Evolutionary conservation across 2,888 invertebrate species (phyloP).

Genomic region (Melinopterus prodromus): DNA sequence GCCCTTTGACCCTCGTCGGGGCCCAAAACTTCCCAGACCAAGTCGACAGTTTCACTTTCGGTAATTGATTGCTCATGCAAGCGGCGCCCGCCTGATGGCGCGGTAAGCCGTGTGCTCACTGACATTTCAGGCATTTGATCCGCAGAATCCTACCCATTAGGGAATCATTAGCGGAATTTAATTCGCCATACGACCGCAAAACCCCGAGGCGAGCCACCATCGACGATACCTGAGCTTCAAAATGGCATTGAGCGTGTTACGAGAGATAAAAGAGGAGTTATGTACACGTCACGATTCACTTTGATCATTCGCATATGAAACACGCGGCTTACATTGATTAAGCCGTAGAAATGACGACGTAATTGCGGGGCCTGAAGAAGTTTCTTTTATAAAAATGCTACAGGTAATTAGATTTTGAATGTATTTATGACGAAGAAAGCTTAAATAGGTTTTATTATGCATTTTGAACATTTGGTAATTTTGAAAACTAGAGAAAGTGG

Average conservation of each 20-base stretch:
- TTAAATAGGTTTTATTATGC: no score
- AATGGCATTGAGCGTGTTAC: background rate
- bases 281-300: background rate
- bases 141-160: background rate
- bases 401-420: no score
- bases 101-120: background rate
- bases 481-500: no score
- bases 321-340: background rate
- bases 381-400: no score
- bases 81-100: background rate
- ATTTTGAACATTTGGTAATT: no score
- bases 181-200: background rate
- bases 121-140: background rate
- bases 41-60: background rate
- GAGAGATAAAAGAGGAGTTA: background rate
- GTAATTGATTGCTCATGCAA: background rate
- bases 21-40: background rate
- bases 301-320: background rate
- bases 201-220: background rate
- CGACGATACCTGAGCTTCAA: background rate
- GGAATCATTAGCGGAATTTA: background rate
- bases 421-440: no score
- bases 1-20: background rate
- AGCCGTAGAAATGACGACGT: no score
- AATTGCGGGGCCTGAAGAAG: no score